Evolutionary conservation across 2,888 invertebrate genomes (phyloP).

Genomic region (Lasioglossum vierecki): DNA sequence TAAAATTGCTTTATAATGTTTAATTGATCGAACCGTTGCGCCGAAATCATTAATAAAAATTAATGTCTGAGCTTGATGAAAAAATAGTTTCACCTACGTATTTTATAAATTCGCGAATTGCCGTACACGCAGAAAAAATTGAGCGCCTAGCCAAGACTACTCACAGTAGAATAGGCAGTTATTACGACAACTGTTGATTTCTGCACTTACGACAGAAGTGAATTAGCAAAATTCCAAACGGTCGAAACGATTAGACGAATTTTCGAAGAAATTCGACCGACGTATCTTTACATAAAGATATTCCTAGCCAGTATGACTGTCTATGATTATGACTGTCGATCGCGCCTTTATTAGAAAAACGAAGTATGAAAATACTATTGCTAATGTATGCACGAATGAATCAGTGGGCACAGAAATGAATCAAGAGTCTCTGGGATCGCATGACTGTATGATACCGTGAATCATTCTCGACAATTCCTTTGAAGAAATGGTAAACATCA

Average conservation of each 20-base stretch:
- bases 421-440: conserved; percentile 21
- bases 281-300: not conserved
- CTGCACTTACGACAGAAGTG: no score
- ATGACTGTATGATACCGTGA: conserved; percentile 27
- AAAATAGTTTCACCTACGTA: not conserved
- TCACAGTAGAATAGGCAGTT: not conserved
- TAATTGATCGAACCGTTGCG: no score
- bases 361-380: not conserved
- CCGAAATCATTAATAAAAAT: no score
- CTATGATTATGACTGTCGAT: not conserved
- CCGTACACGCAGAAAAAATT: not conserved
- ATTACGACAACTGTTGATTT: no score
- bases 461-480: conserved; percentile 32
- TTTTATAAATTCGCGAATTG: not conserved
- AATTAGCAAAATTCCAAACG: not conserved
- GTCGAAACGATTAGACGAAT: not conserved
- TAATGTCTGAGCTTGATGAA: no score
- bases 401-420: conserved; percentile 23
- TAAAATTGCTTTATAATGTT: no score
- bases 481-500: conserved; percentile 1
- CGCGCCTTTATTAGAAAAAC: not conserved
- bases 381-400: not conserved
- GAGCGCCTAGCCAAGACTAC: not conserved
- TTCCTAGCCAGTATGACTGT: not conserved
- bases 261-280: not conserved